A percentile compares a stretch with the other conserved stretches of the same genome.
Conservation (phyloP, 2,888 invertebrate species). For the Agonum fuliginosum region DNA sequence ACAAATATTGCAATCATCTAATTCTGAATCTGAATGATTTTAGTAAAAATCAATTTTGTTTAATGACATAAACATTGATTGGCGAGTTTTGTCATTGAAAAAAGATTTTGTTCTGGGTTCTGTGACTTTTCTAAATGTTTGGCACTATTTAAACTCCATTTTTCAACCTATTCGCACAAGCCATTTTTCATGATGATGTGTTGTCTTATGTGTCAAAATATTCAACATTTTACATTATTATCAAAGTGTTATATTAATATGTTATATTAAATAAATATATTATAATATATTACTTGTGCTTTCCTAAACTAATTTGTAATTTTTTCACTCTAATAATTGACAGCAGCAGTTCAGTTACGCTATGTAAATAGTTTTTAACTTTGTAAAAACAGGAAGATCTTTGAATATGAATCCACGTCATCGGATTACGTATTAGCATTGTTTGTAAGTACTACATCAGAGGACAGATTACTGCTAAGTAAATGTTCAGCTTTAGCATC, state of each 20-base stretch:
- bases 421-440: too few species aligned
- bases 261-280: slow-evolving; percentile 58
- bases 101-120: background rate
- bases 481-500: too few species aligned
- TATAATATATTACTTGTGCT: slow-evolving; percentile 43
- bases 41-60: background rate
- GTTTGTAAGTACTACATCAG: too few species aligned
- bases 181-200: slow-evolving; percentile 49
- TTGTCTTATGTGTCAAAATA: slow-evolving; percentile 59
- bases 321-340: too few species aligned
- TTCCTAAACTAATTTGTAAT: background rate
- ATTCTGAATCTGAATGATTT: background rate
- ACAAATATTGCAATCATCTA: background rate
- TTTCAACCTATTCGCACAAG: slow-evolving; percentile 53
- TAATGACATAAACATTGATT: background rate
- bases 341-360: too few species aligned
- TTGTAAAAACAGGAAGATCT: too few species aligned
- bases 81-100: background rate
- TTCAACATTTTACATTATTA: slow-evolving; percentile 58
- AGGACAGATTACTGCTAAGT: too few species aligned
- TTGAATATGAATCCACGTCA: too few species aligned
- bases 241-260: slow-evolving; percentile 57
- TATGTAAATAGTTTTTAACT: too few species aligned
- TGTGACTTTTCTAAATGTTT: slow-evolving; percentile 50
- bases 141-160: slow-evolving; percentile 51